phyloP scores from a whole-genome alignment of 2,113 vertebrate species.

The Calyptommatus sinebrachiatus region DNA sequence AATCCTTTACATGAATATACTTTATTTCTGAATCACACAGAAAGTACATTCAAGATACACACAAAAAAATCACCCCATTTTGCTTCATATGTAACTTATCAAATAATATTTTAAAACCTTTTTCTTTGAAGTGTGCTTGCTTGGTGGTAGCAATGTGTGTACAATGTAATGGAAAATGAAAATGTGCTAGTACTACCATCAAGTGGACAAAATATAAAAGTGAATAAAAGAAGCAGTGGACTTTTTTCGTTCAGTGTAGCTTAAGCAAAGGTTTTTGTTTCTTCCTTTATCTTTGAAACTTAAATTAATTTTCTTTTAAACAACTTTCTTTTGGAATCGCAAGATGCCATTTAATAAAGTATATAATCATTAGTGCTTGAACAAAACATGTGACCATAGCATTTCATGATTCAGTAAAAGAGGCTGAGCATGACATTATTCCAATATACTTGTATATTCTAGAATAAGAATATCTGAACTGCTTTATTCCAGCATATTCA shows the following conservation, averaged over 20 bases:
- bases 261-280: too few relatives aligned
- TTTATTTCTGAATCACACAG: neutral
- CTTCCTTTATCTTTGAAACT: too few relatives aligned
- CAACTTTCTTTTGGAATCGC: too few relatives aligned
- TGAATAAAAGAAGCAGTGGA: neutral
- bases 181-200: slow-evolving; percentile 58
- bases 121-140: slow-evolving; percentile 29
- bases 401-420: too few relatives aligned
- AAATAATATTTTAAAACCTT: slow-evolving; percentile 23
- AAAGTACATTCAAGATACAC: slow-evolving; percentile 43
- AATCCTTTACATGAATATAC: neutral
- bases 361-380: too few relatives aligned
- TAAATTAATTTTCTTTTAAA: too few relatives aligned
- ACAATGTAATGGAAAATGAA: neutral
- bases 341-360: too few relatives aligned
- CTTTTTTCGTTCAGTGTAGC: neutral
- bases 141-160: slow-evolving; percentile 5
- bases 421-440: too few relatives aligned
- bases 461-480: too few relatives aligned
- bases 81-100: slow-evolving; percentile 39
- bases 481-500: too few relatives aligned
- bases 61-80: slow-evolving; percentile 15
- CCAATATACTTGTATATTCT: too few relatives aligned
- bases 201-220: slow-evolving; percentile 47
- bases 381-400: too few relatives aligned